A percentile compares a stretch with the other conserved stretches of the same genome.
Evolutionary conservation across 2,888 invertebrate species (phyloP).

Genomic region (Acanthoscelides obtectus): DNA sequence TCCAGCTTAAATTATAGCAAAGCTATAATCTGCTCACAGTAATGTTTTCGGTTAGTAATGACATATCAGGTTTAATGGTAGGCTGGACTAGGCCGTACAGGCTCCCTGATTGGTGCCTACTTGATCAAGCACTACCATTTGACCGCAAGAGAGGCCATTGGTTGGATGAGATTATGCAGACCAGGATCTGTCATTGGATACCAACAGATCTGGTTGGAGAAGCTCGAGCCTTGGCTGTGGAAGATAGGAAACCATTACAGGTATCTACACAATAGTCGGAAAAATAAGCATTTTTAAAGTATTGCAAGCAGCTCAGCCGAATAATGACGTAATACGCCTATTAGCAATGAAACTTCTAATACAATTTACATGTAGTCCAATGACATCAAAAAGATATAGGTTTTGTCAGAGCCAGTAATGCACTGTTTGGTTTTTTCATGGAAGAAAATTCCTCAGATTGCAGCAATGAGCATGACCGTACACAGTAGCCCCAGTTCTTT

Average conservation of each 20-base stretch:
- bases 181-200: slow-evolving; percentile 86
- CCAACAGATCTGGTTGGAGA: slow-evolving; percentile 72
- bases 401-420: no score
- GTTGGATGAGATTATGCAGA: slow-evolving; percentile 83
- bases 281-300: no score
- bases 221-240: slow-evolving; percentile 46
- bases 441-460: no score
- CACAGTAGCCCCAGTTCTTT: not conserved
- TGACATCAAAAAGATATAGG: no score
- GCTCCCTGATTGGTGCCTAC: slow-evolving; percentile 83
- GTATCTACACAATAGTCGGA: slow-evolving; percentile 32
- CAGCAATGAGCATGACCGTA: no score
- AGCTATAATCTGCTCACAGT: no score
- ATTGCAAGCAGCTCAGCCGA: no score
- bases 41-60: not conserved
- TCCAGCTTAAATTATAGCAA: no score
- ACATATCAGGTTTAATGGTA: slow-evolving; percentile 37
- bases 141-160: slow-evolving; percentile 78
- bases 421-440: no score
- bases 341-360: no score
- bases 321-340: no score
- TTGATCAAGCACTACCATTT: slow-evolving; percentile 80
- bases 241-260: slow-evolving; percentile 56
- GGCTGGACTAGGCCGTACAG: slow-evolving; percentile 89
- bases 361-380: no score